Percentiles rank a stretch among this genome's conserved stretches.
phyloP scores from a whole-genome alignment of 2,888 invertebrate species.

The Trissoscelio sp. region DNA sequence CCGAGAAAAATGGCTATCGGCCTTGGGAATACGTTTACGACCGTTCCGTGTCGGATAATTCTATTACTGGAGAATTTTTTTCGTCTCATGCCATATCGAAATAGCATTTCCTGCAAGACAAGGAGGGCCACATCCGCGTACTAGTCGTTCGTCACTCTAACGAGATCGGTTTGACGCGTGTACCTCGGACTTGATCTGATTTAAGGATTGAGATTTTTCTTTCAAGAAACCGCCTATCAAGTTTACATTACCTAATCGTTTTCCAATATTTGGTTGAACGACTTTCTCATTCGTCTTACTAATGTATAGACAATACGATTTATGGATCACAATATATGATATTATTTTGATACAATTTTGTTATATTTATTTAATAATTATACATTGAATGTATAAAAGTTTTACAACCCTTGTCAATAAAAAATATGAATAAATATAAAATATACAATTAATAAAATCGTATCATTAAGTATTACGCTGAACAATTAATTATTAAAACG shows the following conservation, averaged over 20 bases:
- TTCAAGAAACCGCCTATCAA: slow-evolving; percentile 44
- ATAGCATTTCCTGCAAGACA: slow-evolving; percentile 67
- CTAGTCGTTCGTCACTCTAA: slow-evolving; percentile 77
- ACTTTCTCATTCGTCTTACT: slow-evolving; percentile 20
- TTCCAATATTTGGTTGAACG: slow-evolving; percentile 46
- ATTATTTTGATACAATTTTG: too few relatives aligned
- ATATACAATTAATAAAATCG: too few relatives aligned
- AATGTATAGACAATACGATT: slow-evolving; percentile 16
- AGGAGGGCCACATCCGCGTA: slow-evolving; percentile 53
- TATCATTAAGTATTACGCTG: too few relatives aligned
- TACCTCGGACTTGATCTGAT: slow-evolving; percentile 63
- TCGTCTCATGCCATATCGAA: slow-evolving; percentile 80
- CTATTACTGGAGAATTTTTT: slow-evolving; percentile 82
- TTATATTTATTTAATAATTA: too few relatives aligned
- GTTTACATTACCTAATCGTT: slow-evolving; percentile 60
- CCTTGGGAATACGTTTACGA: slow-evolving; percentile 83
- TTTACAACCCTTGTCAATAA: too few relatives aligned
- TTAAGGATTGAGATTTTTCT: slow-evolving; percentile 54
- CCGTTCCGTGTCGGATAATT: slow-evolving; percentile 82
- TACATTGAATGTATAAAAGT: too few relatives aligned
- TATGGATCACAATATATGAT: slow-evolving; percentile 4
- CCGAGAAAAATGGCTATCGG: slow-evolving; percentile 83
- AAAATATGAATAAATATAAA: too few relatives aligned
- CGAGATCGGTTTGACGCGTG: slow-evolving; percentile 73
- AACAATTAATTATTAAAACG: too few relatives aligned